Percentiles rank a stretch among this genome's conserved stretches.
Evolutionary conservation across 2,888 invertebrate species (phyloP).

Genomic region (Aleiodes leptofemur): DNA sequence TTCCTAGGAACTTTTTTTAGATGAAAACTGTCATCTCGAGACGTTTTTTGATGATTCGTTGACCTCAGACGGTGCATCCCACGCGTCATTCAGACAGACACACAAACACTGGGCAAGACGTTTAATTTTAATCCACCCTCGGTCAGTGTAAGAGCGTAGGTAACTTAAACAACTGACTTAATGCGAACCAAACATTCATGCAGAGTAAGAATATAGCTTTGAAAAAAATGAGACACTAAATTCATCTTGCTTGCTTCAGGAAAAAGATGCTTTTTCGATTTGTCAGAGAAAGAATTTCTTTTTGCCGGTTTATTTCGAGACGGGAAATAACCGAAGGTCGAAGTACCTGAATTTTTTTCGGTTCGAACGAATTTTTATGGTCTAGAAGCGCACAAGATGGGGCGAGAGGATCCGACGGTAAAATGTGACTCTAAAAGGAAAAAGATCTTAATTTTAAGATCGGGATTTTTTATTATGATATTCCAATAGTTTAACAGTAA

Average conservation of each 20-base stretch:
- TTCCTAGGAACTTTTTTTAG: not conserved
- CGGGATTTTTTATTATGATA: too few relatives aligned
- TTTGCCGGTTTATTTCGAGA: slow-evolving; percentile 25
- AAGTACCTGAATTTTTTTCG: not conserved
- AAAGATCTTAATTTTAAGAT: too few relatives aligned
- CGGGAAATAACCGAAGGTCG: not conserved
- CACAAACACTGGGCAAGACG: slow-evolving; percentile 40
- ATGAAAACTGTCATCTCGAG: too few relatives aligned
- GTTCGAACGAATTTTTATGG: too few relatives aligned
- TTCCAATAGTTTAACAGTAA: too few relatives aligned
- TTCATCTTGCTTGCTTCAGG: slow-evolving; percentile 37
- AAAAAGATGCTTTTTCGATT: slow-evolving; percentile 37
- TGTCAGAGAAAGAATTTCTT: slow-evolving; percentile 25
- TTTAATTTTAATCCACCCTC: slow-evolving; percentile 56
- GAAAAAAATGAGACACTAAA: not conserved
- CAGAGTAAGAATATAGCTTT: not conserved
- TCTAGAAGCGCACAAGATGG: too few relatives aligned
- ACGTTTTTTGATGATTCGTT: too few relatives aligned
- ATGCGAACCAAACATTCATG: not conserved
- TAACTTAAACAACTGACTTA: slow-evolving; percentile 43
- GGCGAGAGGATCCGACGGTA: too few relatives aligned
- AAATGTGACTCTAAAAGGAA: too few relatives aligned
- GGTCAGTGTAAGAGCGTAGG: slow-evolving; percentile 48
- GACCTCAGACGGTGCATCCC: slow-evolving; percentile 21
- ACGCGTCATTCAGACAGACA: slow-evolving; percentile 25